A percentile compares a stretch with the other conserved stretches of the same genome.
phyloP scores from a whole-genome alignment of 1,140 invertebrate genomes.

The Elymnias hypermnestra region DNA sequence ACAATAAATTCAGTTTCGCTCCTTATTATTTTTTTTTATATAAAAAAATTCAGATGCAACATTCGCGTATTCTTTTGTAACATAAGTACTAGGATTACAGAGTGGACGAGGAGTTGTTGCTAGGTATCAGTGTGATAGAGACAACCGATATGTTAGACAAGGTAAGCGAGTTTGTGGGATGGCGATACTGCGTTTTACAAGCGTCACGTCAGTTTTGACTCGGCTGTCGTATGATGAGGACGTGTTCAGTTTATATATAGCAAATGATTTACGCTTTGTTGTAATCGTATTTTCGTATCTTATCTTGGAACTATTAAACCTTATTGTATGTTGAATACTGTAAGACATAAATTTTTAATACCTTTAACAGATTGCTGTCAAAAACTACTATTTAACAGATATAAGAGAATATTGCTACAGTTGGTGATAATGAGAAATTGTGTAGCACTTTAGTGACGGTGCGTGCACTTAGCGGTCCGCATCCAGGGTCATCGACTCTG shows the following conservation, averaged over 20 bases:
- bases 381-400: no score
- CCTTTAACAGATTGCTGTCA: no score
- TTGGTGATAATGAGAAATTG: constrained; percentile 10
- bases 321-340: no score
- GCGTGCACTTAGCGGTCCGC: constrained; percentile 32
- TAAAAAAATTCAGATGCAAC: constrained; percentile 27
- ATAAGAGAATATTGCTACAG: no score
- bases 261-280: no score
- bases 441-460: constrained; percentile 19
- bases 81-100: constrained; percentile 62
- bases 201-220: constrained; percentile 31
- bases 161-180: constrained; percentile 48
- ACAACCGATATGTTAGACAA: constrained; percentile 59
- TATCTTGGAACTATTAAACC: no score
- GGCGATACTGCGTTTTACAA: constrained; percentile 21
- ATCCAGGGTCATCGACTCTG: constrained; percentile 53
- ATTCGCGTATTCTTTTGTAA: constrained; percentile 69
- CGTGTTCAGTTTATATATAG: no score
- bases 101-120: constrained; percentile 29
- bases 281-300: no score
- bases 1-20: no score
- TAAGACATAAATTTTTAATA: no score
- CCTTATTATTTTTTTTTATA: no score
- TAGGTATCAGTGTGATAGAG: constrained; percentile 32
- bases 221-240: constrained; percentile 19